These are phyloP conservation scores for Cephalopholis sonnerati DNA, from an alignment of 2,113 vertebrate genomes.

Conservation along the genomic window DNA sequence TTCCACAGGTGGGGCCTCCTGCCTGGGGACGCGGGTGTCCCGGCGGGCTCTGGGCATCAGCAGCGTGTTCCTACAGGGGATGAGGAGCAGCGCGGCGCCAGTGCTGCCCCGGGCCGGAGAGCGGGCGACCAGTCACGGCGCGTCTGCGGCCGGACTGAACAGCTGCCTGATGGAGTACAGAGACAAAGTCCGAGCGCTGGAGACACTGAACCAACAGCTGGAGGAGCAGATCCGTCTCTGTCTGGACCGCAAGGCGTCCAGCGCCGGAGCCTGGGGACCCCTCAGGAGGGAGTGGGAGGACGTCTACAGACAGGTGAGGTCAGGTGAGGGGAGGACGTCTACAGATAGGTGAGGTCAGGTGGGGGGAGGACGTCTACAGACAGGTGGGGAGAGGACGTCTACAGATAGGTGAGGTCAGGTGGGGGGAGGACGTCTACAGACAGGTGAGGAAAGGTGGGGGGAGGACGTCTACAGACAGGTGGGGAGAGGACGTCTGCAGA, in stretches of 20 bases:
- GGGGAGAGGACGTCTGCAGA: conserved; percentile 90
- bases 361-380: background rate
- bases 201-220: conserved; percentile 92
- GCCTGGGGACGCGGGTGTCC: conserved; percentile 90
- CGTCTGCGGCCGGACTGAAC: conserved; percentile 85
- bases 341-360: background rate
- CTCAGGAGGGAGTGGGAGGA: conserved; percentile 66
- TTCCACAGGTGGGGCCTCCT: conserved; percentile 71
- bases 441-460: conserved; percentile 33
- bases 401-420: background rate
- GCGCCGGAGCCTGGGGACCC: conserved; percentile 85
- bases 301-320: conserved; percentile 31
- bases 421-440: background rate
- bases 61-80: conserved; percentile 93
- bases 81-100: conserved; percentile 86
- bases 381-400: background rate
- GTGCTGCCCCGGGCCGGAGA: conserved; percentile 82
- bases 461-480: conserved; percentile 43
- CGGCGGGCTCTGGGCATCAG: conserved; percentile 94
- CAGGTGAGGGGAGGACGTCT: background rate
- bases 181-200: conserved; percentile 91
- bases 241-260: conserved; percentile 89
- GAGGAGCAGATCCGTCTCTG: conserved; percentile 90
- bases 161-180: conserved; percentile 92
- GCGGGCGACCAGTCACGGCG: conserved; percentile 65